Percentiles rank a stretch among this genome's conserved stretches.
Conservation (phyloP, 2,797 vertebrate genomes). For the Linurgus olivaceus region DNA sequence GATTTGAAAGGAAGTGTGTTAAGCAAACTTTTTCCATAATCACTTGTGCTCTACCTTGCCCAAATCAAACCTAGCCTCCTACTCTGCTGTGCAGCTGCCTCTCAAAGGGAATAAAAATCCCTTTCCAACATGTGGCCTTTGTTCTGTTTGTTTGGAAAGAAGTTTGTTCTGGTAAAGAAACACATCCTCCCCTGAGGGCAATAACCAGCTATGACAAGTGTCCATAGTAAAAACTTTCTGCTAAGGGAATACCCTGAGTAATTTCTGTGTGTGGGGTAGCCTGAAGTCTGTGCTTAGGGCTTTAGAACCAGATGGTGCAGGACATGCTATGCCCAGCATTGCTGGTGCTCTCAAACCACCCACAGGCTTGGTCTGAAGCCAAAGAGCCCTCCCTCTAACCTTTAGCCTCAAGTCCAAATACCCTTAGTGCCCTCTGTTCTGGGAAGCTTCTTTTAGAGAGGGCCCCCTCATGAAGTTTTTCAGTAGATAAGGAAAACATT, state of each 20-base stretch:
- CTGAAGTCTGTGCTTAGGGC: not conserved
- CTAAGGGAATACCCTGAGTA: conserved; percentile 11
- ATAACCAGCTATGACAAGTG: conserved; percentile 11
- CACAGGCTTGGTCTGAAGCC: not conserved
- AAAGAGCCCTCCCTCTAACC: not conserved
- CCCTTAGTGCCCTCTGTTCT: not conserved
- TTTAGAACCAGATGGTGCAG: not conserved
- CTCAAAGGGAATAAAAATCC: not conserved
- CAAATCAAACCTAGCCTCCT: not conserved
- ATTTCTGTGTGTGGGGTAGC: conserved; percentile 8
- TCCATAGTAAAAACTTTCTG: conserved; percentile 47
- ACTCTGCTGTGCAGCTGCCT: not conserved
- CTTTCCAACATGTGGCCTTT: not conserved
- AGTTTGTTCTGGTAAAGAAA: conserved; percentile 4
- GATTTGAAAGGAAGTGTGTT: not conserved
- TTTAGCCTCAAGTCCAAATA: not conserved
- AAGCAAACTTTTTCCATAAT: not conserved
- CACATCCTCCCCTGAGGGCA: not conserved
- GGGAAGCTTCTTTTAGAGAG: not conserved
- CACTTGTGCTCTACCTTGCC: not conserved
- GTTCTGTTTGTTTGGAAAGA: not conserved
- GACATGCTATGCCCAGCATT: not conserved
- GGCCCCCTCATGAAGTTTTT: not conserved
- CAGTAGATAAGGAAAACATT: not conserved
- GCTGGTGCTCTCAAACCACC: not conserved